Base-by-base conservation (phyloP, 2,797 vertebrate genomes). In the Enteromius mattozi region DNA sequence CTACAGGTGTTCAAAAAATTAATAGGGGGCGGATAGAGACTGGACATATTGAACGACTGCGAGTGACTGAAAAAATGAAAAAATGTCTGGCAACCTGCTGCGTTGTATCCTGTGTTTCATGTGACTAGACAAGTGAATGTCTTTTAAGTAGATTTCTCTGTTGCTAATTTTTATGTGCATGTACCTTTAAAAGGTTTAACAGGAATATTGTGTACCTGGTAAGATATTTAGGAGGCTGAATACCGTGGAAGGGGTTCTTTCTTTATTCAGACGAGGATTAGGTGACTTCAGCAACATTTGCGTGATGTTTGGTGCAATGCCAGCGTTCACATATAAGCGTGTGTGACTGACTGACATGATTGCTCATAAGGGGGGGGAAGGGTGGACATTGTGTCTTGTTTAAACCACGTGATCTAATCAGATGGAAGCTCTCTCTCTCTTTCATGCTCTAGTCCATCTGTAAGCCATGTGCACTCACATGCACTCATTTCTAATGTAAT, bases 401-500 rank as follows among this genome's bases (percentile, higher is more conserved):
- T 72, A 85, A 80, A 37, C 63, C 84, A 87, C 16, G 47, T 82
- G 84, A 82, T 80, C 66, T 81, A 78, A 72, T 78, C 61, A 80
- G 72, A 83, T 70, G 63, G 59, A 71, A 78, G 70, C 51, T 47
- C 30, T 66, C 37, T 40, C n/a, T 87, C 65, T 76, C 27, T 16
- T 2, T 54, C 47, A 40, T 71, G n/a, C 69, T 42, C 33, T 14
- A 56, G 85, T 47, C 81, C 84, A 81, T 84, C 76, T 77, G 70
- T 88, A 86, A 86, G 61, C 85, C 84, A 84, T 82, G 86, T 84
- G 81, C 71, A 74, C 84, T 81, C 66, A 82, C 49, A 82, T 81
- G 86, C 81, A 84, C 85, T 90, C 76, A 84, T 91, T 89, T 88
- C 86, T 81, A 76, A 78, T 84, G 84, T 89, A 89, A 89, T 89